Evolutionary conservation across 92 coral and sea anemone species (phyloP), one percentile per base, ranked within the genome.

Genomic region (Actinernus sp.): DNA sequence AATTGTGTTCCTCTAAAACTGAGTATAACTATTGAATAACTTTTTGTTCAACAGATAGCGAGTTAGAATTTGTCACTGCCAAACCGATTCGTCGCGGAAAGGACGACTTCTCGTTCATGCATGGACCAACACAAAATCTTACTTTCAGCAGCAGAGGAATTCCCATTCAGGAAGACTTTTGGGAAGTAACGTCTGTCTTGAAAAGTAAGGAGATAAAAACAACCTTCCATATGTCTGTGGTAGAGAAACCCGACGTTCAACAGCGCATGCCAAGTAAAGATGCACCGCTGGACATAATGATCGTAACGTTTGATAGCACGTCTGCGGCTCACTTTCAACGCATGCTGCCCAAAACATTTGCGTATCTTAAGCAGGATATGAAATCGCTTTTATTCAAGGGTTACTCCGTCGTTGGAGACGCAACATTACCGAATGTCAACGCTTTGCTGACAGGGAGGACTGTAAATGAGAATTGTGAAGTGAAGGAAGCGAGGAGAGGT

Each of bases 281-380:
- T 13, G 31, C 72, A n/a, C 89, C 84, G 31, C 71, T 80, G 57
- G 68, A 79, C 49, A 69, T 89, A 12, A 63, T 85, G 56, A 58
- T 90, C 22, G 50, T 90, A 14, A 51, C 52, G 1, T 74, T 85
- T 12, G 91, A 89, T 30, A 65, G 85, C 2, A 79, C 91, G 13
- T 89, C 96, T 18, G 65, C 67, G 31, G 96, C 85, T 18, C 96
- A 89, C 55, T 85, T 89, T 69, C 76, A 86, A 38, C 78, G 96
- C 14, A 82, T 82, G 61, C 63, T 89, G 37, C 88, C 92, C 2
- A 66, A 79, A 31, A 73, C 87, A 2, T 74, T 62, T 14, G 55
- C 65, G 6, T 89, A 55, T 50, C 69, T 89, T 0, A 75, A 51
- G 36, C 63, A 74, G 22, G 82, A 85, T 1, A 48, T 85, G 46